Percentiles rank a stretch among this genome's conserved stretches.
These are phyloP conservation scores for Phoenicopterus ruber DNA, from an alignment of 2,113 vertebrate species.

Conservation along the genomic window DNA sequence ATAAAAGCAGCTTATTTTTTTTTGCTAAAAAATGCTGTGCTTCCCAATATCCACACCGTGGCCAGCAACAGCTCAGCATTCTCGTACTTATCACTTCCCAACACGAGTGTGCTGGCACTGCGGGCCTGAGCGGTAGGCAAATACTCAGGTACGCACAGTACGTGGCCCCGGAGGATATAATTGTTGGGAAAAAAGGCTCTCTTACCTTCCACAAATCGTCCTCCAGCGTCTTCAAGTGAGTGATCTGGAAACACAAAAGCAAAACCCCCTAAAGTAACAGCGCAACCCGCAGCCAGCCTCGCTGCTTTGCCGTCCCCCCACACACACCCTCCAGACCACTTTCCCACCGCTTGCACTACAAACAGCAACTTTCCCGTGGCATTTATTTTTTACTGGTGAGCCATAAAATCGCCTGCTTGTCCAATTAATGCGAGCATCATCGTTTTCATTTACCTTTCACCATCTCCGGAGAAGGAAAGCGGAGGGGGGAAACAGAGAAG, in stretches of 20 bases:
- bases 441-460: constrained; percentile 25
- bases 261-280: neutral
- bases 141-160: neutral
- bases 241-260: constrained; percentile 39
- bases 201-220: constrained; percentile 57
- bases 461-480: neutral
- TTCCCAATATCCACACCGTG: neutral
- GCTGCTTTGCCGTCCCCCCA: neutral
- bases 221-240: constrained; percentile 12
- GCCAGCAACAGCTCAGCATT: neutral
- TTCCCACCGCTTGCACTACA: neutral
- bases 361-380: constrained; percentile 9
- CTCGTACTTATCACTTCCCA: neutral
- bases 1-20: neutral
- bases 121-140: neutral
- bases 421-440: neutral
- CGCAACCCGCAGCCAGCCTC: neutral
- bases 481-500: neutral
- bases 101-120: neutral
- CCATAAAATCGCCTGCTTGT: neutral
- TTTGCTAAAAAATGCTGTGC: neutral
- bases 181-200: neutral
- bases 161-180: neutral
- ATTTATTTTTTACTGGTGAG: constrained; percentile 28
- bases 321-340: neutral